Percentiles rank a stretch among this genome's conserved stretches.
phyloP scores from a whole-genome alignment of 2,797 vertebrate species.

The Ambastaia sidthimunki region DNA sequence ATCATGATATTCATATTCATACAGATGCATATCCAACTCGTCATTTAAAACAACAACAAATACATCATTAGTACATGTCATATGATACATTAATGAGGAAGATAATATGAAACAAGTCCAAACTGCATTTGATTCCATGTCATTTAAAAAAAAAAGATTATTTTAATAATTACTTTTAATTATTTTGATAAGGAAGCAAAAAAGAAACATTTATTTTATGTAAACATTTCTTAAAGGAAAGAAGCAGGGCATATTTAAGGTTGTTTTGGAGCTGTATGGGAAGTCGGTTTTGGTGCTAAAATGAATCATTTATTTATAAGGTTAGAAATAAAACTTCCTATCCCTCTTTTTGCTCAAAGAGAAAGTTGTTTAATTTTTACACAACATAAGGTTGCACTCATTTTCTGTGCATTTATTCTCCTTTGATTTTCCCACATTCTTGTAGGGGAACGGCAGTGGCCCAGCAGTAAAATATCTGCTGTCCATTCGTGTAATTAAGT shows the following conservation, averaged over 20 bases:
- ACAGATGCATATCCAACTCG: not conserved
- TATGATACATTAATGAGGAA: not conserved
- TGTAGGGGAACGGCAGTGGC: not conserved
- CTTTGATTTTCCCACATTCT: conserved; percentile 3
- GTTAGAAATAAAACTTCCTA: conserved; percentile 1
- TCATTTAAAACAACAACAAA: not conserved
- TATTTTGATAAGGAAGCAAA: not conserved
- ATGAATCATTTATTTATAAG: not conserved
- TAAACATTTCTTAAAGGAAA: not conserved
- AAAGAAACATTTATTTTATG: not conserved
- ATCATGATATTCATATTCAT: not conserved
- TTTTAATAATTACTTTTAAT: not conserved
- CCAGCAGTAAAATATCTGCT: not conserved
- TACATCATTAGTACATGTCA: not conserved
- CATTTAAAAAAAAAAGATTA: no score
- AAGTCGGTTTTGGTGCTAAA: not conserved
- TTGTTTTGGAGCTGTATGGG: not conserved
- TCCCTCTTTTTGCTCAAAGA: not conserved
- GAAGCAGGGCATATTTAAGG: not conserved
- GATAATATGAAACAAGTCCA: not conserved
- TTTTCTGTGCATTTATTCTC: not conserved
- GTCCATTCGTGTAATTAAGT: conserved; percentile 39
- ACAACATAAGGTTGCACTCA: not conserved
- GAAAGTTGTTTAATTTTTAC: not conserved
- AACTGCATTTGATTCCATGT: not conserved